These are phyloP conservation scores for Rhadina sibilatrix DNA, from an alignment of 2,113 vertebrate genomes.

Conservation along the genomic window DNA sequence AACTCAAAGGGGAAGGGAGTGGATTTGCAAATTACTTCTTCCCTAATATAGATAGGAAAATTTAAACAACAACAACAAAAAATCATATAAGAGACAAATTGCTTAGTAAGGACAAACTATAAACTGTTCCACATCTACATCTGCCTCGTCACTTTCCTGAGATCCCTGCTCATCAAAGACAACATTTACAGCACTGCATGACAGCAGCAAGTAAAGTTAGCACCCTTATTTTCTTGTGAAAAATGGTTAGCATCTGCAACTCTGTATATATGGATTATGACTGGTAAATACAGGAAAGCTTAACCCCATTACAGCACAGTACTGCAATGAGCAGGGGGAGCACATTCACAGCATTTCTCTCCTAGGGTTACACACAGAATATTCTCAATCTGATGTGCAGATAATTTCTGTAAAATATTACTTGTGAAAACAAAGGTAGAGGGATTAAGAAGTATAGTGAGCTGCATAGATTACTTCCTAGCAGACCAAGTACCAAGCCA, in stretches of 20 bases:
- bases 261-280: not conserved
- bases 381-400: not conserved
- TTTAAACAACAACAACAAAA: not conserved
- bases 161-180: not conserved
- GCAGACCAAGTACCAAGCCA: not conserved
- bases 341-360: not conserved
- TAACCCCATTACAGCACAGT: not conserved
- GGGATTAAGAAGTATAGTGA: not conserved
- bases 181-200: not conserved
- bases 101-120: not conserved
- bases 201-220: not conserved
- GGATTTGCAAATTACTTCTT: not conserved
- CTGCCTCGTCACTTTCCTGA: not conserved
- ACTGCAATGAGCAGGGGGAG: not conserved
- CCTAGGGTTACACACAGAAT: not conserved
- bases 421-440: not conserved
- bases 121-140: not conserved
- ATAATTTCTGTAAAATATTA: not conserved
- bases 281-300: not conserved
- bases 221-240: not conserved
- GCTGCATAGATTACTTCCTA: not conserved
- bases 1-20: not conserved
- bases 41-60: not conserved
- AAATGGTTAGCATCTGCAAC: not conserved
- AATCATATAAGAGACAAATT: not conserved